Evolutionary conservation across 1,140 invertebrate genomes (phyloP).

Genomic region (Latrodectus geometricus): DNA sequence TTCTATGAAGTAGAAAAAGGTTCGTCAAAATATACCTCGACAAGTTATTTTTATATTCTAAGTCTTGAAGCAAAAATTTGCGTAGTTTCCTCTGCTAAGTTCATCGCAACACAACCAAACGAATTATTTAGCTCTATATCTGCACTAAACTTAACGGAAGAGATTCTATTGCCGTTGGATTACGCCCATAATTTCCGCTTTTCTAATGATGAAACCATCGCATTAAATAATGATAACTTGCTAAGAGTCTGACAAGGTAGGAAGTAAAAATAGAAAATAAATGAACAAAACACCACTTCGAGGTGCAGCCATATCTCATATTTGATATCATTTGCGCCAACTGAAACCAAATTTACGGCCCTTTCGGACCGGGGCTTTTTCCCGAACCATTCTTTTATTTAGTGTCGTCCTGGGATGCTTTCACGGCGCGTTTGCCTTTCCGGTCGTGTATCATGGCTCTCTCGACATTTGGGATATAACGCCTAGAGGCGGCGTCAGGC

Average conservation of each 20-base stretch:
- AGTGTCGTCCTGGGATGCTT: background rate
- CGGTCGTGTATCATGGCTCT: background rate
- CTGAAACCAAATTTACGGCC: background rate
- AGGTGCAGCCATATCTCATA: background rate
- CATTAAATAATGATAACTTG: background rate
- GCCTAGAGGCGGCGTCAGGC: background rate
- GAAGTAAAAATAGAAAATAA: background rate
- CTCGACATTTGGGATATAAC: background rate
- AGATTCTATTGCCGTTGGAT: no score
- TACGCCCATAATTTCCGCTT: background rate
- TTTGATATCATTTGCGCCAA: conserved; percentile 1
- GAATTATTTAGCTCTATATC: no score
- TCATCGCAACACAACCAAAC: no score
- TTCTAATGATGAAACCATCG: background rate
- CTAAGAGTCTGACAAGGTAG: background rate
- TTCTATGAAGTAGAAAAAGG: no score
- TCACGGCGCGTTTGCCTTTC: background rate
- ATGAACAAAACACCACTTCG: background rate
- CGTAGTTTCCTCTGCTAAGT: no score
- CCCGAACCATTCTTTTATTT: background rate
- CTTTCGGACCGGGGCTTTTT: background rate
- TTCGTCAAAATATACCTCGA: no score
- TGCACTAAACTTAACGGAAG: no score
- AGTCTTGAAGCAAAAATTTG: no score
- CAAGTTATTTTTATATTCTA: no score